Conservation (phyloP, 1,140 invertebrate species). For the Drosophila ananassae region DNA sequence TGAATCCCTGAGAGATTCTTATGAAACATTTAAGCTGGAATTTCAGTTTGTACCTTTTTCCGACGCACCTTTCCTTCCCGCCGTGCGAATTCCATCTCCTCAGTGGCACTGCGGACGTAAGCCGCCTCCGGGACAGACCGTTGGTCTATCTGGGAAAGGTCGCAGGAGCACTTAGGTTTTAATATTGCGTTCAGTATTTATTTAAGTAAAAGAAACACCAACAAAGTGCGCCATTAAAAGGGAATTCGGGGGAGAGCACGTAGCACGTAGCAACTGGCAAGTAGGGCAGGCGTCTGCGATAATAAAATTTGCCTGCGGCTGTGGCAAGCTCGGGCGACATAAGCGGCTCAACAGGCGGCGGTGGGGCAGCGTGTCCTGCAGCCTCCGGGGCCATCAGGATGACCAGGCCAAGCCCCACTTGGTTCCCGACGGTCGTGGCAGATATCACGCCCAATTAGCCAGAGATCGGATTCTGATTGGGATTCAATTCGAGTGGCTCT, state of each 20-base stretch:
- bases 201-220: constrained; percentile 54
- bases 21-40: constrained; percentile 1
- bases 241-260: neutral
- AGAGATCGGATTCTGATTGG: neutral
- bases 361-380: neutral
- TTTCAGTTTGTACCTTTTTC: constrained; percentile 16
- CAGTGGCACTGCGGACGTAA: neutral
- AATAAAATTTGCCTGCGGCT: constrained; percentile 68
- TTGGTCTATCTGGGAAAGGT: constrained; percentile 32
- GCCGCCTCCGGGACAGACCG: neutral
- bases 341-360: constrained; percentile 62
- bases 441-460: constrained; percentile 36
- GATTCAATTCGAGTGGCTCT: constrained; percentile 15
- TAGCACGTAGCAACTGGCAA: constrained; percentile 1
- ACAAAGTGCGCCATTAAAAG: constrained; percentile 63
- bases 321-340: constrained; percentile 37
- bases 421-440: constrained; percentile 11
- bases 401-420: neutral
- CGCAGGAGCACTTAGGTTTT: constrained; percentile 61
- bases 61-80: constrained; percentile 8
- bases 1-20: neutral
- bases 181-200: constrained; percentile 64
- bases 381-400: constrained; percentile 1
- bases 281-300: constrained; percentile 30
- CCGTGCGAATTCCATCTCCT: constrained; percentile 1